phyloP scores from a whole-genome alignment of 2,797 vertebrate species.

The Sarcoramphus papa region DNA sequence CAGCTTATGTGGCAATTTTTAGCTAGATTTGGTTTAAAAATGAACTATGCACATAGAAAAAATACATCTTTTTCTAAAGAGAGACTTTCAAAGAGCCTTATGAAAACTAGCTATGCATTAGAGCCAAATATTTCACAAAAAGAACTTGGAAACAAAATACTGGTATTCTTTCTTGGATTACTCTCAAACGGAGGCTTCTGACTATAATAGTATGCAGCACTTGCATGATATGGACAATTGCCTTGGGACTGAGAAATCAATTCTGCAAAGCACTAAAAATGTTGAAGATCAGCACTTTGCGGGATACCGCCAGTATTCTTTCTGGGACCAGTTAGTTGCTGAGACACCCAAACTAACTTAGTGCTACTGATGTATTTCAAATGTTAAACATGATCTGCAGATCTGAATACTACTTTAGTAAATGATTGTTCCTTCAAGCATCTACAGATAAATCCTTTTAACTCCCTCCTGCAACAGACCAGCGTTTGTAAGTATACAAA shows the following conservation, averaged over 20 bases:
- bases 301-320: neutral
- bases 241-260: conserved; percentile 26
- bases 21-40: conserved; percentile 22
- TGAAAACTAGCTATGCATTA: conserved; percentile 20
- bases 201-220: conserved; percentile 21
- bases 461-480: neutral
- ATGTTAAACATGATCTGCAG: neutral
- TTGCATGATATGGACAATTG: conserved; percentile 45
- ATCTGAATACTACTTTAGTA: neutral
- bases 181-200: conserved; percentile 37
- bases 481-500: neutral
- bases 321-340: neutral
- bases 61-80: neutral
- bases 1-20: conserved; percentile 20
- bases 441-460: neutral
- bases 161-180: conserved; percentile 39
- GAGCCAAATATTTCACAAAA: conserved; percentile 44
- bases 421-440: neutral
- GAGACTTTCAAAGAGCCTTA: conserved; percentile 37
- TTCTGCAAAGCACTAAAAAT: conserved; percentile 23
- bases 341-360: neutral
- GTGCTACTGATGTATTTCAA: conserved; percentile 29
- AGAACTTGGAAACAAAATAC: conserved; percentile 26
- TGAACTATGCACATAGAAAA: neutral
- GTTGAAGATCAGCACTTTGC: conserved; percentile 29